A percentile compares a stretch with the other conserved stretches of the same genome.
phyloP scores from a whole-genome alignment of 1,140 invertebrate species.

The Anastatus disparis region DNA sequence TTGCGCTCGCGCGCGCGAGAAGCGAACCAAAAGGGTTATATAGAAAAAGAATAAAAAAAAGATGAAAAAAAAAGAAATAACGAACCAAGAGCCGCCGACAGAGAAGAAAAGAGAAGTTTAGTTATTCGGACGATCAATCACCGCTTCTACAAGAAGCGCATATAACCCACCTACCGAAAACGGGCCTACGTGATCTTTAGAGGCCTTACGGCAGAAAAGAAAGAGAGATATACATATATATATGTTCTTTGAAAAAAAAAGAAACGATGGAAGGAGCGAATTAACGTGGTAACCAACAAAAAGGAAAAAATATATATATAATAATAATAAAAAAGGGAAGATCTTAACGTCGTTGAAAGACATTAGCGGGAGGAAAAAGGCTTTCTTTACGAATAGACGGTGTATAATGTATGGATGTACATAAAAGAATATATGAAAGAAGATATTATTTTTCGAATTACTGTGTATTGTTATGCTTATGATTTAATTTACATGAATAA shows the following conservation, averaged over 20 bases:
- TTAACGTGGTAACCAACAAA: too few relatives aligned
- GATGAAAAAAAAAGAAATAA: constrained; percentile 38
- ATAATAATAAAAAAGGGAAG: too few relatives aligned
- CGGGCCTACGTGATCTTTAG: too few relatives aligned
- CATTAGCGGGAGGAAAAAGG: constrained; percentile 18
- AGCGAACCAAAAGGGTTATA: not conserved
- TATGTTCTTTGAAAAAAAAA: too few relatives aligned
- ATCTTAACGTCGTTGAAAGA: constrained; percentile 14
- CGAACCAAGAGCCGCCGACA: constrained; percentile 36
- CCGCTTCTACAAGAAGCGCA: constrained; percentile 55
- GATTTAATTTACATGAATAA: constrained; percentile 1
- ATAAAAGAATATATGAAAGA: not conserved
- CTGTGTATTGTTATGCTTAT: not conserved
- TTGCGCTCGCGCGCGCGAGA: not conserved
- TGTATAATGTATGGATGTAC: not conserved
- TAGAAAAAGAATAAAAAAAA: not conserved
- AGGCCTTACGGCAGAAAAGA: too few relatives aligned
- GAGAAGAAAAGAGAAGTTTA: constrained; percentile 48
- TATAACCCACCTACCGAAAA: constrained; percentile 53
- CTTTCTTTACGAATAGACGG: not conserved
- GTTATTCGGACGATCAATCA: constrained; percentile 61
- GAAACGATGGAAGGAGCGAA: not conserved
- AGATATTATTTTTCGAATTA: not conserved
- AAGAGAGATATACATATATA: not conserved
- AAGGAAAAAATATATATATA: too few relatives aligned